Percentiles rank a stretch among this genome's conserved stretches.
Evolutionary conservation across 2,797 vertebrate genomes (phyloP).

Genomic region (Cygnus olor): DNA sequence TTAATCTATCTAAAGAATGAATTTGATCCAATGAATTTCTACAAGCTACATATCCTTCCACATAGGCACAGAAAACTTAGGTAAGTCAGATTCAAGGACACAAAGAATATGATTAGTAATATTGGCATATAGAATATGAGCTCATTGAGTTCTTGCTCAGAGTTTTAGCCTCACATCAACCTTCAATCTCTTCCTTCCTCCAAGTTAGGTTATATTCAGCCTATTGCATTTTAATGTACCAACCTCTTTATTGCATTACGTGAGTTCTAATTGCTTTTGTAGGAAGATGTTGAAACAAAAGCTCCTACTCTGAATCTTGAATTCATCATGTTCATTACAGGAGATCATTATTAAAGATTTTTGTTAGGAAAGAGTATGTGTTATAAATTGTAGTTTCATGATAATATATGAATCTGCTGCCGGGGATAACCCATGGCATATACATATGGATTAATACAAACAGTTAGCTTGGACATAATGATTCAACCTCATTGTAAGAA

Average conservation of each 20-base stretch:
- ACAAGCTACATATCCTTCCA: background rate
- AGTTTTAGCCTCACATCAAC: background rate
- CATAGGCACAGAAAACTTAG: background rate
- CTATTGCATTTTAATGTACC: slow-evolving; percentile 31
- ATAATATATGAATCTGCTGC: slow-evolving; percentile 74
- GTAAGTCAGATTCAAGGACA: background rate
- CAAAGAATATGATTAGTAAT: background rate
- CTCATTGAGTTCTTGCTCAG: background rate
- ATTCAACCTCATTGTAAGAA: slow-evolving; percentile 71
- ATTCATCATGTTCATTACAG: slow-evolving; percentile 76
- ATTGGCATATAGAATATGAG: background rate
- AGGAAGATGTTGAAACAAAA: slow-evolving; percentile 57
- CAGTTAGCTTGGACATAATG: slow-evolving; percentile 58
- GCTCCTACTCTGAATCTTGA: slow-evolving; percentile 39
- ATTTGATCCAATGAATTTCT: background rate
- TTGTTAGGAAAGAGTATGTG: slow-evolving; percentile 46
- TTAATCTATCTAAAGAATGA: background rate
- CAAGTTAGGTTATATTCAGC: background rate
- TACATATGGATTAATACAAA: slow-evolving; percentile 56
- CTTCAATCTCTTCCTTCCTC: slow-evolving; percentile 20
- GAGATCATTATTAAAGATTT: slow-evolving; percentile 79
- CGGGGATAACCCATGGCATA: slow-evolving; percentile 72
- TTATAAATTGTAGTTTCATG: slow-evolving; percentile 73
- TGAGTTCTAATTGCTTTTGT: slow-evolving; percentile 38
- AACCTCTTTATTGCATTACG: background rate